Base-by-base conservation (phyloP, 2,113 vertebrate species). In the Laterallus jamaicensis region DNA sequence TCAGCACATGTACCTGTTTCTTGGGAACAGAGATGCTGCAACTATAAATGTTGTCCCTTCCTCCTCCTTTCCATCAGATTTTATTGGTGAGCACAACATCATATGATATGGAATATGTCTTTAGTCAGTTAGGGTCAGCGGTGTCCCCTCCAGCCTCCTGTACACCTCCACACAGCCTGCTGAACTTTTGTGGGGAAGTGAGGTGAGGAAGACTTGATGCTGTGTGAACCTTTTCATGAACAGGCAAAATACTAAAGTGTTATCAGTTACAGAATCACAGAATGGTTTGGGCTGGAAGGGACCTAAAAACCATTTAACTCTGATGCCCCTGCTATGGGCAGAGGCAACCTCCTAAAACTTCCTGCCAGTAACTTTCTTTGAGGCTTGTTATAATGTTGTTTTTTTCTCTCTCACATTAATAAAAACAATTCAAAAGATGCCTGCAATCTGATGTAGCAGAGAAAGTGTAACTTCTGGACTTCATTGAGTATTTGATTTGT, bases 121-220 rank as follows among this genome's bases (percentile, higher is more conserved):
- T 42, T 25, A 17, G 58, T n/a, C 6, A 12, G 5, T 3, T 76
- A 12, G 6, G 16, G 4, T 22, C 28, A 40, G 6, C 12, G 52
- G 4, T 37, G 21, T 10, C 17, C 5, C 19, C 17, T 49, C 17
- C 11, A 70, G 39, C 11, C 28, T 44, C 32, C 54, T 59, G 11
- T 2, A 9, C 25, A 58, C 6, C 1, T 6, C 5, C 4, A 58
- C 42, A 44, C 16, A 44, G 15, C 5, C 11, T 40, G 3, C 10
- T 67, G 32, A 25, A 25, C 1, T 37, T n/a, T 6, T 52, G 4
- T 32, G 26, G 9, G 26, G 10, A 42, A 74, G 12, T 0, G 0
- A 73, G 28, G 24, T 52, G 28, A 55, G 28, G 37, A 13, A 58
- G 25, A 42, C 31, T 56, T 49, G 22, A 35, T 4, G 20, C 8